A percentile compares a stretch with the other conserved stretches of the same genome.
These are phyloP conservation scores for Petrolisthes manimaculis DNA, from an alignment of 2,888 invertebrate genomes.

Conservation along the genomic window DNA sequence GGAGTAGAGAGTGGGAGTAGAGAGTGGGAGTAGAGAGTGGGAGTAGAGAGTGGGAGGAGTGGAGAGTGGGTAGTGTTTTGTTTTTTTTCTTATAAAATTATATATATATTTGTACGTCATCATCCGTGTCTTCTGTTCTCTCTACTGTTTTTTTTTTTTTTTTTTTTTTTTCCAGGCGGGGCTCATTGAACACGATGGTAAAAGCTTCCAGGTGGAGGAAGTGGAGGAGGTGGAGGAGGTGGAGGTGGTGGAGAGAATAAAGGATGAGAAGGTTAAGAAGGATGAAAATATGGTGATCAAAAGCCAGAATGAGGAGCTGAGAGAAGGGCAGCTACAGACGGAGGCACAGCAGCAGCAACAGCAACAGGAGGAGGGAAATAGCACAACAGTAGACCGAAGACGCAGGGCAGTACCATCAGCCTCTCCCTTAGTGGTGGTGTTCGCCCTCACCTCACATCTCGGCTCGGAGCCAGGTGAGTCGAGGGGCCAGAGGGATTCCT, in stretches of 20 bases:
- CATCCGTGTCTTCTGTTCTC: neutral
- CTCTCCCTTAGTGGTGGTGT: conserved; percentile 22
- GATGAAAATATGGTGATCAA: too few relatives aligned
- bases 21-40: too few relatives aligned
- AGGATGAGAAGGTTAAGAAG: neutral
- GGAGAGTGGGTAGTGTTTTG: too few relatives aligned
- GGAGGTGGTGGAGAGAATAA: neutral
- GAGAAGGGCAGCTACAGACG: too few relatives aligned
- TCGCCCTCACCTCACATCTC: conserved; percentile 15
- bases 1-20: too few relatives aligned
- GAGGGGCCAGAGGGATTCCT: neutral
- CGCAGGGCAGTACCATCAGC: neutral
- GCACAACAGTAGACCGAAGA: neutral
- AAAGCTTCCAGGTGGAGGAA: conserved; percentile 28
- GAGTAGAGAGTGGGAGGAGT: too few relatives aligned
- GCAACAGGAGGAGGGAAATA: too few relatives aligned
- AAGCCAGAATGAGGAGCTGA: too few relatives aligned
- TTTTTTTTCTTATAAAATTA: too few relatives aligned
- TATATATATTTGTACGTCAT: too few relatives aligned
- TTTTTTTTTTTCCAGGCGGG: neutral
- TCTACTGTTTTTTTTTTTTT: neutral
- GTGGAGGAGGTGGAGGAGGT: conserved; percentile 17
- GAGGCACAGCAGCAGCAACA: neutral
- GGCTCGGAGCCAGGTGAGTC: conserved; percentile 27
- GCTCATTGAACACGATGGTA: conserved; percentile 14